phyloP scores from a whole-genome alignment of 1,140 invertebrate genomes.

The Drosophila melanica region DNA sequence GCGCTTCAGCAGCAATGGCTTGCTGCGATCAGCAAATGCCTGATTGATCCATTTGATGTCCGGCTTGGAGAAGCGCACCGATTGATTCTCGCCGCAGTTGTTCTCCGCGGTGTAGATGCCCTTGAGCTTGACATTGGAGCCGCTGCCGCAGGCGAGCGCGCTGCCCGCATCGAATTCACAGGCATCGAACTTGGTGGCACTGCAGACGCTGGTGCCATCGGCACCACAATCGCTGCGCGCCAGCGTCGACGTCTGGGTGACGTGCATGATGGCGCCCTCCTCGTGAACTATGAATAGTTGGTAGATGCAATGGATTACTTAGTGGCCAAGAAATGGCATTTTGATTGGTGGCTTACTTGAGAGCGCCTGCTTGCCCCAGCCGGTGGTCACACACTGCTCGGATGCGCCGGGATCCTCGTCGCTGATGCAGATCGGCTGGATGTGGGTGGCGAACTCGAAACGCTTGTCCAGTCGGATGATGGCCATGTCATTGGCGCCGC shows the following conservation, averaged over 20 bases:
- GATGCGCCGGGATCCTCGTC: constrained; percentile 81
- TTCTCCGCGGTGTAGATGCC: constrained; percentile 91
- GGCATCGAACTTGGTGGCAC: constrained; percentile 85
- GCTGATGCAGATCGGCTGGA: constrained; percentile 90
- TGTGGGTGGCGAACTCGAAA: constrained; percentile 87
- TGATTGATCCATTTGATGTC: constrained; percentile 82
- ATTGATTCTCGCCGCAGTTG: constrained; percentile 84
- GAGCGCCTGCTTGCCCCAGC: constrained; percentile 92
- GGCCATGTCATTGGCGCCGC: constrained; percentile 89
- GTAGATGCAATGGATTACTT: background rate
- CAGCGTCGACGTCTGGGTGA: constrained; percentile 87
- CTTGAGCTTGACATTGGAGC: constrained; percentile 88
- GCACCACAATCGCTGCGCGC: constrained; percentile 67
- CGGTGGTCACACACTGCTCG: constrained; percentile 90
- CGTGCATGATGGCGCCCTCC: constrained; percentile 90
- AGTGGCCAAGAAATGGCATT: background rate
- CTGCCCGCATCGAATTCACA: constrained; percentile 91
- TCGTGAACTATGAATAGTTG: constrained; percentile 87
- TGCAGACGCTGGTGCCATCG: constrained; percentile 82
- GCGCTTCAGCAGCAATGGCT: constrained; percentile 69
- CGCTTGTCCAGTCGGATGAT: constrained; percentile 88
- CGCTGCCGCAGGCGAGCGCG: constrained; percentile 90
- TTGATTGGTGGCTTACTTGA: constrained; percentile 86
- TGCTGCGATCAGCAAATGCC: constrained; percentile 71
- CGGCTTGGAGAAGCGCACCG: constrained; percentile 77